These are phyloP conservation scores for Drosophila guanche DNA, from an alignment of 1,140 invertebrate genomes.

Conservation along the genomic window DNA sequence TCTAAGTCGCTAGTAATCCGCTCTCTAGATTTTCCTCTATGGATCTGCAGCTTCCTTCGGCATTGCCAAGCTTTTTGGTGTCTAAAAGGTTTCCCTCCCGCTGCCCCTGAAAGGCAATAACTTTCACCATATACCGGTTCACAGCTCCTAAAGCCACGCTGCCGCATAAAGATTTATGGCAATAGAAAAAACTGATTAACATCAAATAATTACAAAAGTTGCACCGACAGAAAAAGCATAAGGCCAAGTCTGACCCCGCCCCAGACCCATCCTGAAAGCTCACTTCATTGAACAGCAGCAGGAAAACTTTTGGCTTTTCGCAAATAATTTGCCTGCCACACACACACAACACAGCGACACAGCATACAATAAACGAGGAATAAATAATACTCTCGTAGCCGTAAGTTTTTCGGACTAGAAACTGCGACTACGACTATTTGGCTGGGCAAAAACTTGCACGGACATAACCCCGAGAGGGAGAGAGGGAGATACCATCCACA, in stretches of 20 bases:
- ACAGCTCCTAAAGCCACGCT: constrained; percentile 1
- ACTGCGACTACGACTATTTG: constrained; percentile 49
- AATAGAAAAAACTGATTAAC: constrained; percentile 76
- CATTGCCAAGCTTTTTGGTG: constrained; percentile 14
- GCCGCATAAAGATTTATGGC: constrained; percentile 60
- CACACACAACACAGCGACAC: constrained; percentile 44
- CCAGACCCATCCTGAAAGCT: constrained; percentile 22
- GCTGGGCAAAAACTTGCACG: constrained; percentile 67
- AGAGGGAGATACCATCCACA: neutral
- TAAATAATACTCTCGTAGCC: constrained; percentile 65
- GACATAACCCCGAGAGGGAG: constrained; percentile 8
- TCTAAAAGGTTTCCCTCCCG: constrained; percentile 5
- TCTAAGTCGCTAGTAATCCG: neutral
- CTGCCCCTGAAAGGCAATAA: constrained; percentile 21
- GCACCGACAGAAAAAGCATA: constrained; percentile 62
- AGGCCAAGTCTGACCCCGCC: constrained; percentile 45
- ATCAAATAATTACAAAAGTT: constrained; percentile 83
- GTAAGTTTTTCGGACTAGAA: no score
- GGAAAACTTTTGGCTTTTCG: constrained; percentile 53
- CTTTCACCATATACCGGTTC: constrained; percentile 38
- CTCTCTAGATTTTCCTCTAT: neutral
- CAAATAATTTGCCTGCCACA: constrained; percentile 63
- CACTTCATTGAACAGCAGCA: constrained; percentile 66
- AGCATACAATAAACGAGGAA: constrained; percentile 62
- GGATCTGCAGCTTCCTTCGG: constrained; percentile 15